A percentile compares a stretch with the other conserved stretches of the same genome.
These are phyloP conservation scores for Globia sparganii DNA, from an alignment of 2,888 invertebrate genomes.

Conservation along the genomic window DNA sequence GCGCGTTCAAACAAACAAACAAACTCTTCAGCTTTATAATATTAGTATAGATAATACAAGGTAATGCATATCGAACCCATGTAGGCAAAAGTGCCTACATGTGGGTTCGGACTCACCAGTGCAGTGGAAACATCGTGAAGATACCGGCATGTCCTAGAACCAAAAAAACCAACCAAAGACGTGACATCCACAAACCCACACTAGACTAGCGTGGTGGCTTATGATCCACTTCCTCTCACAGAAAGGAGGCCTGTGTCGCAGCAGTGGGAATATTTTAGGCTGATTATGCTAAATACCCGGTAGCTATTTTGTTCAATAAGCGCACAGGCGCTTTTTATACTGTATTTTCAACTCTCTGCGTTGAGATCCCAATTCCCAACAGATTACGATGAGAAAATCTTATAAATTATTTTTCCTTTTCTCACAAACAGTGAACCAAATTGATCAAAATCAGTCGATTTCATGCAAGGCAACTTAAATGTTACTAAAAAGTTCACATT, in stretches of 20 bases:
- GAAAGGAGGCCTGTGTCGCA: background rate
- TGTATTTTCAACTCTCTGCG: background rate
- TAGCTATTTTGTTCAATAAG: background rate
- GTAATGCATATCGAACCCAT: no score
- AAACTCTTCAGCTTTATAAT: no score
- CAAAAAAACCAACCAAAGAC: no score
- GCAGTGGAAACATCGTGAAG: no score
- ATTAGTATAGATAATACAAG: no score
- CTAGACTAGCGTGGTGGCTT: no score
- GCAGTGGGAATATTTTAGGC: background rate
- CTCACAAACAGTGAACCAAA: background rate
- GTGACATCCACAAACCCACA: no score
- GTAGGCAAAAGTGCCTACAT: no score
- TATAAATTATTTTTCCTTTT: background rate
- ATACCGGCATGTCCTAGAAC: no score
- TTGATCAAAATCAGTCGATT: background rate
- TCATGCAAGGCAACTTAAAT: background rate
- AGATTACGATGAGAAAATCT: background rate
- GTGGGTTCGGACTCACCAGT: no score
- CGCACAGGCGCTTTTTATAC: background rate
- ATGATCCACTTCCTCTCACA: no score
- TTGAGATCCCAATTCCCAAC: background rate
- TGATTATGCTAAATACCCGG: background rate
- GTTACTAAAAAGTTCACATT: slow-evolving; percentile 5
- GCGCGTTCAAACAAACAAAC: no score